Evolutionary conservation across 2,797 vertebrate genomes (phyloP).

Genomic region (Menidia menidia): DNA sequence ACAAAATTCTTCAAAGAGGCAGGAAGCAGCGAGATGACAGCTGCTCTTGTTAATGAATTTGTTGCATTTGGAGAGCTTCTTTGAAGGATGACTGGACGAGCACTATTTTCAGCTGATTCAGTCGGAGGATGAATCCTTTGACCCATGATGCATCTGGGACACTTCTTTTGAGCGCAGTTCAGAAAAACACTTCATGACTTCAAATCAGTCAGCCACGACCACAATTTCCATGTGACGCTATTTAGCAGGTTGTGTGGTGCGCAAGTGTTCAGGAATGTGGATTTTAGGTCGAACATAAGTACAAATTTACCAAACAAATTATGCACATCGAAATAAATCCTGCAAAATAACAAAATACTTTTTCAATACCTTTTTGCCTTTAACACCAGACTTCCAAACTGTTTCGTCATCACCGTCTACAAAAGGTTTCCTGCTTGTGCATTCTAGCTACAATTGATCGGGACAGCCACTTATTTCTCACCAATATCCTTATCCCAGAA

Average conservation of each 20-base stretch:
- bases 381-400: conserved; percentile 8
- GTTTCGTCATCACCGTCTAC: conserved; percentile 10
- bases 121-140: conserved; percentile 30
- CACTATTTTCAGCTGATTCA: background rate
- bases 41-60: conserved; percentile 34
- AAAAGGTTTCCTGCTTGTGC: conserved; percentile 24
- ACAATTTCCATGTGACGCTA: conserved; percentile 6
- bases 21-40: conserved; percentile 19
- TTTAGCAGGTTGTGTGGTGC: background rate
- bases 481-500: background rate
- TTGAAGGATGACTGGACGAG: conserved; percentile 29
- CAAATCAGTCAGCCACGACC: conserved; percentile 27
- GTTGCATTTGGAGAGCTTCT: conserved; percentile 32
- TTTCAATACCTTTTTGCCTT: background rate
- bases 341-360: no score
- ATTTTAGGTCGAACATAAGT: conserved; percentile 3
- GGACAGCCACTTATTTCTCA: background rate
- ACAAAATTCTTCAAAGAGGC: conserved; percentile 42
- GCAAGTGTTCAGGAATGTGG: conserved; percentile 2
- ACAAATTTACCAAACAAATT: no score
- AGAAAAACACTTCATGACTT: conserved; percentile 14
- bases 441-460: conserved; percentile 9
- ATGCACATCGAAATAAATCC: no score
- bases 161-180: conserved; percentile 19
- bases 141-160: conserved; percentile 24